Conservation (phyloP, 2,888 invertebrate species). For the Pachliopta kotzebuea region DNA sequence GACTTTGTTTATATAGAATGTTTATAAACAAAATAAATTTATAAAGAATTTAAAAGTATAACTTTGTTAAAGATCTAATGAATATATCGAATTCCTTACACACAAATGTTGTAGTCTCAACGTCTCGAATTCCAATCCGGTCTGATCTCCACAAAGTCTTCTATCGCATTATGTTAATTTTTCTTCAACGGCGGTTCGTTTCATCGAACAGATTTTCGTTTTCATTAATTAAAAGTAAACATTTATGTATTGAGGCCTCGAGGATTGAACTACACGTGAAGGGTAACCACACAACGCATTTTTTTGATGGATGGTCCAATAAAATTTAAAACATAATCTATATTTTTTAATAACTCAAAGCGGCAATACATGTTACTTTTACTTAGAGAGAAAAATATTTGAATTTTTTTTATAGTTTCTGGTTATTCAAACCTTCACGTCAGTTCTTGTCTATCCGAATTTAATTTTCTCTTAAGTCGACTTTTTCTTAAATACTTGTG, state of each 20-base stretch:
- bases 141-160: constrained; percentile 25
- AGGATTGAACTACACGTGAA: constrained; percentile 10
- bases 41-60: background rate
- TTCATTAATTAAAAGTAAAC: constrained; percentile 30
- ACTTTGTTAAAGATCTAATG: background rate
- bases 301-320: background rate
- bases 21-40: background rate
- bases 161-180: constrained; percentile 47
- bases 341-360: too few species aligned
- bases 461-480: too few species aligned
- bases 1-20: too few species aligned
- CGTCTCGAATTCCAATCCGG: constrained; percentile 9
- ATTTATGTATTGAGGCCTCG: constrained; percentile 19
- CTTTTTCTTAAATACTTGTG: too few species aligned
- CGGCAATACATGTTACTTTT: too few species aligned
- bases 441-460: too few species aligned
- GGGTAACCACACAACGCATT: background rate
- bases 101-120: background rate
- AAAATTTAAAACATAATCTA: too few species aligned
- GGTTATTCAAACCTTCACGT: too few species aligned
- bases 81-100: constrained; percentile 4
- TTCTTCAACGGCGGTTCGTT: constrained; percentile 32
- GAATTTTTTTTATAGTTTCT: too few species aligned
- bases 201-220: constrained; percentile 24
- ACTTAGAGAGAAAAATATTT: too few species aligned